Percentiles rank a stretch among this genome's conserved stretches.
These are phyloP conservation scores for Aphelinus certus DNA, from an alignment of 1,140 invertebrate species.

Conservation along the genomic window DNA sequence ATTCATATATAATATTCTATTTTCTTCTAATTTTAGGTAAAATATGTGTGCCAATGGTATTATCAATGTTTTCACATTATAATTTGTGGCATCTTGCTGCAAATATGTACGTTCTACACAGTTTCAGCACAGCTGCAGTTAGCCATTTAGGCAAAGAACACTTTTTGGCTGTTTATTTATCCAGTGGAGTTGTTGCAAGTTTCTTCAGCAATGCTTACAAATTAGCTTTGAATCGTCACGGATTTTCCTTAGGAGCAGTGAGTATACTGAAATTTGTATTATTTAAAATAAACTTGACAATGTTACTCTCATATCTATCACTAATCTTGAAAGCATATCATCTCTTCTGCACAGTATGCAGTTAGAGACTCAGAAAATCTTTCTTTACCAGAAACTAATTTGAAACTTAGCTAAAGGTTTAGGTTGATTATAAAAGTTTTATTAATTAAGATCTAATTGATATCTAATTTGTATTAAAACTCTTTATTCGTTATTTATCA, in stretches of 20 bases:
- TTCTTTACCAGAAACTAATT: too few species aligned
- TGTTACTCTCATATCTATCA: constrained; percentile 47
- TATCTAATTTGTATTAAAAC: too few species aligned
- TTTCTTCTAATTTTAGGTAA: constrained; percentile 67
- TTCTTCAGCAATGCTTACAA: constrained; percentile 87
- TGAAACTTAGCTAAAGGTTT: too few species aligned
- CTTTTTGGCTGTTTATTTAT: constrained; percentile 90
- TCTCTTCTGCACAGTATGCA: too few species aligned
- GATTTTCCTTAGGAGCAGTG: constrained; percentile 90
- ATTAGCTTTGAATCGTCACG: constrained; percentile 71
- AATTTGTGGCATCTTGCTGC: constrained; percentile 84
- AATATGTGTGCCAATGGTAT: constrained; percentile 86
- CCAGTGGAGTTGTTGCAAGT: constrained; percentile 87
- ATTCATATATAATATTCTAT: background rate
- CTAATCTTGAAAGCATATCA: too few species aligned
- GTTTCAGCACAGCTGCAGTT: constrained; percentile 77
- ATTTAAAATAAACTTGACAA: constrained; percentile 58
- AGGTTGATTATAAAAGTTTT: too few species aligned
- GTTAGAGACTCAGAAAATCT: too few species aligned
- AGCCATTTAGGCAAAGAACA: constrained; percentile 89
- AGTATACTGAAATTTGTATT: too few species aligned
- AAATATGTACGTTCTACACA: constrained; percentile 97
- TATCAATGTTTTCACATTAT: constrained; percentile 94
- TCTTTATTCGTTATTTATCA: constrained; percentile 33
- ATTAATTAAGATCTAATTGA: too few species aligned